Percentiles rank a stretch among this genome's conserved stretches.
Conservation (phyloP, 2,113 vertebrate genomes). For the Odocoileus virginianus region DNA sequence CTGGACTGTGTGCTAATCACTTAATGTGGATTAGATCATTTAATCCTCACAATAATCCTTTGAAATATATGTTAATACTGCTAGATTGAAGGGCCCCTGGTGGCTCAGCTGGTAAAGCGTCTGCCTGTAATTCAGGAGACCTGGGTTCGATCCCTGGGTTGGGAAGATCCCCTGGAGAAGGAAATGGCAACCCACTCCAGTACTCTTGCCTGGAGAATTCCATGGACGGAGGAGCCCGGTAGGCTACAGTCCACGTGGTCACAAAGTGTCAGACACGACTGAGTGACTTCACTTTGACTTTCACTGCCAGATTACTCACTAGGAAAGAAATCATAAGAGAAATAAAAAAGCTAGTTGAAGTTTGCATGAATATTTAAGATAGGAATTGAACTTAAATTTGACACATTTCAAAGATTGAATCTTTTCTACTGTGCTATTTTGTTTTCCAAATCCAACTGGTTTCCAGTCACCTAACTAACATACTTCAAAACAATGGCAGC, state of each 20-base stretch:
- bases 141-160: background rate
- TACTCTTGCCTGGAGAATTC: background rate
- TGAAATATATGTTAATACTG: background rate
- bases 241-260: background rate
- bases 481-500: background rate
- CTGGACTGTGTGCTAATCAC: background rate
- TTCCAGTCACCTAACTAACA: background rate
- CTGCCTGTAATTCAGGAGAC: background rate
- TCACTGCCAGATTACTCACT: background rate
- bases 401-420: background rate
- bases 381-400: background rate
- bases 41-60: background rate
- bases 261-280: background rate
- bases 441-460: background rate
- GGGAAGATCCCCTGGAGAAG: background rate
- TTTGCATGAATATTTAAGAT: background rate
- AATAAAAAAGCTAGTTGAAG: background rate
- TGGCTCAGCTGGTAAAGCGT: background rate
- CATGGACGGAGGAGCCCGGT: rapidly evolving
- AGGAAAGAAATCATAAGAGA: background rate
- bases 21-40: background rate
- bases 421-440: background rate
- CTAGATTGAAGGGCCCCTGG: background rate
- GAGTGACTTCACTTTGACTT: background rate
- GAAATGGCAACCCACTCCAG: background rate